A percentile compares a stretch with the other conserved stretches of the same genome.
Conservation (phyloP, 2,888 invertebrate species). For the Chloroclystis v-ata region DNA sequence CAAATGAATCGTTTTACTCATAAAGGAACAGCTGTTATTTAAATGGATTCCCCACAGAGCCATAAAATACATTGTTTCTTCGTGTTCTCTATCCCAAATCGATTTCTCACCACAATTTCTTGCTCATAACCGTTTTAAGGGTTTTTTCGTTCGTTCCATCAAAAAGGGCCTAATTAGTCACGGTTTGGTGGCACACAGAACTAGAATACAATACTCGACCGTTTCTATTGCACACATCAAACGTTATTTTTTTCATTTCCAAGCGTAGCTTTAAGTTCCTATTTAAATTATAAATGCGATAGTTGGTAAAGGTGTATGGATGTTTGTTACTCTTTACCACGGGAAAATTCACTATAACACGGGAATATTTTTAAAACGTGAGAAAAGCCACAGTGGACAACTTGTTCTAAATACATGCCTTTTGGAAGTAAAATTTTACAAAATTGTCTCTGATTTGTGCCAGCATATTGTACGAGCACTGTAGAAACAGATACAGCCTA, state of each 20-base stretch:
- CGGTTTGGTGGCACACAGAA: constrained; percentile 47
- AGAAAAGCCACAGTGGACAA: too few relatives aligned
- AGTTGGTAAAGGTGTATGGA: too few relatives aligned
- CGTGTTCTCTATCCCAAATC: constrained; percentile 19
- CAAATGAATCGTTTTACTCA: background rate
- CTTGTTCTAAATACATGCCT: too few relatives aligned
- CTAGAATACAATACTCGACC: constrained; percentile 18
- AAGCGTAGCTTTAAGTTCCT: too few relatives aligned
- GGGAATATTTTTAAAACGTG: too few relatives aligned
- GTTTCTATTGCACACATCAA: constrained; percentile 26
- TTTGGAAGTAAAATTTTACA: background rate
- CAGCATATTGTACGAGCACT: background rate
- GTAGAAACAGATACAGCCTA: constrained; percentile 30
- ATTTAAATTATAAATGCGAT: too few relatives aligned
- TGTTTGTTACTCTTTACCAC: too few relatives aligned
- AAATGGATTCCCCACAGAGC: constrained; percentile 6
- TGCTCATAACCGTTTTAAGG: constrained; percentile 42
- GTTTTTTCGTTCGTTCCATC: constrained; percentile 51
- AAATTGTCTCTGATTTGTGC: background rate
- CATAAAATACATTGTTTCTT: constrained; percentile 20
- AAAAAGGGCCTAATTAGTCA: constrained; percentile 68
- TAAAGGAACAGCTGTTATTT: constrained; percentile 16
- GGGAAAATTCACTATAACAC: too few relatives aligned
- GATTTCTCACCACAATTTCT: constrained; percentile 26
- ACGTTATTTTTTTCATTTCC: background rate